phyloP scores from a whole-genome alignment of 2,888 invertebrate genomes.

The Cephus pulcher region DNA sequence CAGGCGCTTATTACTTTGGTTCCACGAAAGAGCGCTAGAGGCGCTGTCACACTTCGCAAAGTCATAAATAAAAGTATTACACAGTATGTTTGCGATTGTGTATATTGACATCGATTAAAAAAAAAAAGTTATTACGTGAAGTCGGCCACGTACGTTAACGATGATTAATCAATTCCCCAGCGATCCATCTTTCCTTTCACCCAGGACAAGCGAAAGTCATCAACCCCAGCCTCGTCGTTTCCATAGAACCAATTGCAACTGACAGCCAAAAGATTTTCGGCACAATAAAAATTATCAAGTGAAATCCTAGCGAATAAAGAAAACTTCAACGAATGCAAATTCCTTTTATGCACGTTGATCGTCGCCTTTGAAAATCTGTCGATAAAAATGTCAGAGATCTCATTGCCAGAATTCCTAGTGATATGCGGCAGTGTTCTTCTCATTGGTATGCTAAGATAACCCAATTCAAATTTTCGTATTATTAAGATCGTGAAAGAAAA shows the following conservation, averaged over 20 bases:
- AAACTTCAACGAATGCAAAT: too few species aligned
- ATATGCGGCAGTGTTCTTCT: conserved; percentile 47
- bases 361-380: neutral
- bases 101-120: neutral
- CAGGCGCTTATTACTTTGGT: too few species aligned
- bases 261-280: too few species aligned
- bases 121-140: neutral
- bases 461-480: neutral
- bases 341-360: too few species aligned
- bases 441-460: conserved; percentile 37
- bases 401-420: conserved; percentile 49
- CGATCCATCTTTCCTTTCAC: neutral
- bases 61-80: neutral
- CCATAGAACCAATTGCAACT: neutral
- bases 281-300: too few species aligned
- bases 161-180: neutral
- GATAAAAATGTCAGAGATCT: conserved; percentile 42
- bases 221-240: neutral
- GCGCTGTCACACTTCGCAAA: neutral
- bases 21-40: too few species aligned
- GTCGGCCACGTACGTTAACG: neutral
- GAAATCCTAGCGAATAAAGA: too few species aligned
- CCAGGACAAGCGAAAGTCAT: neutral
- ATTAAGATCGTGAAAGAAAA: conserved; percentile 3
- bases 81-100: neutral